Conservation (phyloP, 2,113 vertebrate species). For the Rhinolophus ferrumequinum region DNA sequence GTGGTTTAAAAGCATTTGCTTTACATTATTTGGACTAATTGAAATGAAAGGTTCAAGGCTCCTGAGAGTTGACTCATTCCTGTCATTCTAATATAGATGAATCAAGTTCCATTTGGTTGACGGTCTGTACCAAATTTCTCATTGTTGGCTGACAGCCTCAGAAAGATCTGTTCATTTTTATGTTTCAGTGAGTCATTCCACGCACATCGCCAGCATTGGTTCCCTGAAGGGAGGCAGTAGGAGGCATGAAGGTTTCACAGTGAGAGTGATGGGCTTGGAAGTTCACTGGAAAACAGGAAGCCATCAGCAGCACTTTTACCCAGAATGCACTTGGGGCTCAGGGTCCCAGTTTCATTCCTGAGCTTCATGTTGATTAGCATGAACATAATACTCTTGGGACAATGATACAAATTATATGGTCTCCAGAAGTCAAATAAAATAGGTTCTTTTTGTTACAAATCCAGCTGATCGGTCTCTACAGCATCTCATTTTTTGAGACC, state of each 20-base stretch:
- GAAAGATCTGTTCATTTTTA: constrained; percentile 58
- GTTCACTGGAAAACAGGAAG: not conserved
- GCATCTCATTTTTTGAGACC: not conserved
- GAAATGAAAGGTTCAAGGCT: constrained; percentile 51
- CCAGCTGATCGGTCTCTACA: not conserved
- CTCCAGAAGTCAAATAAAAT: constrained; percentile 5
- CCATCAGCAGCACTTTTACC: not conserved
- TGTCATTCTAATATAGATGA: not conserved
- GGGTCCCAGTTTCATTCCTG: not conserved
- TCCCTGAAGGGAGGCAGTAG: not conserved
- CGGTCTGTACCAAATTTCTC: constrained; percentile 47
- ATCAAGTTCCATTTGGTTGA: constrained; percentile 53
- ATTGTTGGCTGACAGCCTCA: constrained; percentile 58
- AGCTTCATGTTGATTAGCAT: not conserved
- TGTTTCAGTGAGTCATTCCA: constrained; percentile 62
- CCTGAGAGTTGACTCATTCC: constrained; percentile 63
- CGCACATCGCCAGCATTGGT: not conserved
- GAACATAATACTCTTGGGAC: not conserved
- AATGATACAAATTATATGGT: not conserved
- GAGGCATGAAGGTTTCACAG: not conserved
- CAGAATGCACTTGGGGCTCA: not conserved
- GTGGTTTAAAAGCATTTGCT: constrained; percentile 67
- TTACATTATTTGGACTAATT: constrained; percentile 72
- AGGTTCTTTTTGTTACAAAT: not conserved
- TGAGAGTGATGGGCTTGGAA: not conserved